Conservation (phyloP, 2,797 vertebrate species). For the Poecilia picta region DNA sequence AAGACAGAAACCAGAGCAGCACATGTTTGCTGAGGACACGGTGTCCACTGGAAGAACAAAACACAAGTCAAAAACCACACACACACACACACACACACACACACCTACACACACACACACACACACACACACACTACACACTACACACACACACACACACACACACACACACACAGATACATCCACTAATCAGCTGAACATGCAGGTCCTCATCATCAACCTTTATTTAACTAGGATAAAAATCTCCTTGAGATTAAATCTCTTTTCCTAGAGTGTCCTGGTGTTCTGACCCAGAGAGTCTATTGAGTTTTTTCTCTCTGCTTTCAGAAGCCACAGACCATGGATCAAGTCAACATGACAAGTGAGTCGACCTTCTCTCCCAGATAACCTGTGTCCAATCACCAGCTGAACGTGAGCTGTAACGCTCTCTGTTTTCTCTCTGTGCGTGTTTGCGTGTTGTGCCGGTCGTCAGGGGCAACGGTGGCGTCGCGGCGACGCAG, state of each 20-base stretch:
- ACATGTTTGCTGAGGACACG: constrained; percentile 49
- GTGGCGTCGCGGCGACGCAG: constrained; percentile 57
- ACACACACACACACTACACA: no score
- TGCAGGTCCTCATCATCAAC: constrained; percentile 15
- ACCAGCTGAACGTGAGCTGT: constrained; percentile 42
- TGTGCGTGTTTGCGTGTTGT: neutral
- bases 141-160: no score
- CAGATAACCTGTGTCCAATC: constrained; percentile 15
- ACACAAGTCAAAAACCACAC: constrained; percentile 30
- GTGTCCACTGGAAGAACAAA: constrained; percentile 22
- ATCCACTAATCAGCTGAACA: constrained; percentile 13
- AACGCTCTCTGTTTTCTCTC: constrained; percentile 30
- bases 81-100: no score
- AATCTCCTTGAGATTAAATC: no score
- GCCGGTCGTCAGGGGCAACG: constrained; percentile 35
- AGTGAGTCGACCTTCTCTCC: constrained; percentile 81
- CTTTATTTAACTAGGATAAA: no score
- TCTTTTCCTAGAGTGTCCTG: no score
- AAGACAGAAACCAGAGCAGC: constrained; percentile 73
- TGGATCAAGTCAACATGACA: constrained; percentile 92
- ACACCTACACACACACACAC: no score
- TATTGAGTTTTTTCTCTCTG: constrained; percentile 73
- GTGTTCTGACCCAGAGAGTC: constrained; percentile 45
- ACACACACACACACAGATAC: no score
- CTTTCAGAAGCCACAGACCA: constrained; percentile 93